Evolutionary conservation across 2,888 invertebrate genomes (phyloP).

Genomic region (Clusia tigrina): DNA sequence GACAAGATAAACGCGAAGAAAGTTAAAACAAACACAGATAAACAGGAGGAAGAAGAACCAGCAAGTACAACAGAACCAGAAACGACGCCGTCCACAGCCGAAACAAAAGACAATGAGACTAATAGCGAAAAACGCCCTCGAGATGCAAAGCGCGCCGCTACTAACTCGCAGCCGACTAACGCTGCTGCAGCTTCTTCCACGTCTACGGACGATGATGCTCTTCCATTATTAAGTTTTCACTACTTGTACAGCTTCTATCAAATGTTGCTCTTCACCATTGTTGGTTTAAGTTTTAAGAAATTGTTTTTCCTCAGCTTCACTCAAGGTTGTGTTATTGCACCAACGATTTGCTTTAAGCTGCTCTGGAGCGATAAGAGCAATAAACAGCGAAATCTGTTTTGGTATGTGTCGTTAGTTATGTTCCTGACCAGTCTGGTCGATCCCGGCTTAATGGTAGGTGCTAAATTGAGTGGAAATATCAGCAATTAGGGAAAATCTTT

Average conservation of each 20-base stretch:
- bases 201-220: no score
- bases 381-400: slow-evolving; percentile 63
- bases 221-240: slow-evolving; percentile 51
- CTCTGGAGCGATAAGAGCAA: no score
- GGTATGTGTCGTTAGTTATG: slow-evolving; percentile 64
- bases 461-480: neutral
- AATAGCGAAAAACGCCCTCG: neutral
- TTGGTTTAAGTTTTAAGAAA: slow-evolving; percentile 59
- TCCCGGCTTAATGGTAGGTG: slow-evolving; percentile 58
- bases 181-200: neutral
- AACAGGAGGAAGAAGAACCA: slow-evolving; percentile 22
- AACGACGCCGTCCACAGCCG: slow-evolving; percentile 25
- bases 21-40: no score
- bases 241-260: slow-evolving; percentile 77
- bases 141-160: slow-evolving; percentile 28
- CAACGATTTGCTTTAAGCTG: slow-evolving; percentile 71
- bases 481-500: neutral
- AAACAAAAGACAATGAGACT: slow-evolving; percentile 1
- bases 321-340: slow-evolving; percentile 69
- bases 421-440: slow-evolving; percentile 66
- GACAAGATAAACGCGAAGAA: no score
- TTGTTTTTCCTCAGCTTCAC: slow-evolving; percentile 62
- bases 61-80: slow-evolving; percentile 30
- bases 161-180: neutral
- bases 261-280: slow-evolving; percentile 69